These are phyloP conservation scores for Noctua janthina DNA, from an alignment of 2,888 invertebrate genomes.

Conservation along the genomic window DNA sequence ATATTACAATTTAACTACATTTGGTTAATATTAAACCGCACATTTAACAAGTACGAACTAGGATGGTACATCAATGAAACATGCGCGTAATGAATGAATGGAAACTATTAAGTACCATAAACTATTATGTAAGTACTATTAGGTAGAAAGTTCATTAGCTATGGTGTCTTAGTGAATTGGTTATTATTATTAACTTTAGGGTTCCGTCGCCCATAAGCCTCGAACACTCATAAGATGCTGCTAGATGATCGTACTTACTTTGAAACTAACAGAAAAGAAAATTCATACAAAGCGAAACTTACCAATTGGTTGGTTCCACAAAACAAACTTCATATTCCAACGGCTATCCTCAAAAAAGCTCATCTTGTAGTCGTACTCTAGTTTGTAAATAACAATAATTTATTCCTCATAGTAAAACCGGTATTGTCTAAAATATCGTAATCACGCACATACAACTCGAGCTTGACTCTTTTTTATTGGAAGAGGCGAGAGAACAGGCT, in stretches of 20 bases:
- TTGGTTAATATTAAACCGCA: constrained; percentile 18
- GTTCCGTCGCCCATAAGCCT: neutral
- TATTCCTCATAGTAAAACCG: constrained; percentile 58
- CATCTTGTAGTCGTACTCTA: constrained; percentile 31
- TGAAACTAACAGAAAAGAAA: neutral
- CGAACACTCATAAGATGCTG: neutral
- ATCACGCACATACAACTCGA: constrained; percentile 39
- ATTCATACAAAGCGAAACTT: neutral
- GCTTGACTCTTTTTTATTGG: constrained; percentile 60
- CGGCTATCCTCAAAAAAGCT: constrained; percentile 27
- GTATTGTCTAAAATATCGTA: constrained; percentile 58
- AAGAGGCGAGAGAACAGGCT: constrained; percentile 52
- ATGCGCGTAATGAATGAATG: neutral
- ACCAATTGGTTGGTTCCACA: neutral
- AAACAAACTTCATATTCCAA: constrained; percentile 14
- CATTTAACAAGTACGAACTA: neutral
- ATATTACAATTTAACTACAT: constrained; percentile 21
- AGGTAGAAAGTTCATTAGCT: neutral
- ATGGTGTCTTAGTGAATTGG: neutral
- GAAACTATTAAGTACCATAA: neutral
- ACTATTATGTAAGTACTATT: neutral
- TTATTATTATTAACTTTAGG: neutral
- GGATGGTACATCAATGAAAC: neutral
- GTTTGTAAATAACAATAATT: constrained; percentile 53
- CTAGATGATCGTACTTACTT: neutral